Evolutionary conservation across 2,797 vertebrate species (phyloP).

Genomic region (Arrhamphus sclerolepis): DNA sequence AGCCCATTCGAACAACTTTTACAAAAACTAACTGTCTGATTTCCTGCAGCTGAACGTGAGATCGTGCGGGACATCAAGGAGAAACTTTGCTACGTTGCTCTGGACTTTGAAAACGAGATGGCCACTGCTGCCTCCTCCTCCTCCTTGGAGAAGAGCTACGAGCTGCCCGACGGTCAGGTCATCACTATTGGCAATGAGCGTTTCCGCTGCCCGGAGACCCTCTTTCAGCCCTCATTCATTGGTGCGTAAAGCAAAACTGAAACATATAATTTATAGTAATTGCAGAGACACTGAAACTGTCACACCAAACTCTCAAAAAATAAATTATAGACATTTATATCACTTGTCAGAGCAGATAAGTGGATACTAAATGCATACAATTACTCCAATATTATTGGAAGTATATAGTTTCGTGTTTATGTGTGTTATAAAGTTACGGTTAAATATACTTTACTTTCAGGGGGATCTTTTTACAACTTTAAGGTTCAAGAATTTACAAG

Average conservation of each 20-base stretch:
- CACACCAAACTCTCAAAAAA: too few relatives aligned
- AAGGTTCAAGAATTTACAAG: too few relatives aligned
- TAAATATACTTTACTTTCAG: too few relatives aligned
- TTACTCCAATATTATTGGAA: too few relatives aligned
- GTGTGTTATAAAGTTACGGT: too few relatives aligned
- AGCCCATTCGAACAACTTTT: not conserved
- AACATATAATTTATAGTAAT: not conserved
- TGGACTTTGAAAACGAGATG: slow-evolving; percentile 88
- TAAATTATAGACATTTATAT: too few relatives aligned
- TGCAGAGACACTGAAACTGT: not conserved
- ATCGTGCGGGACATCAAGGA: slow-evolving; percentile 86
- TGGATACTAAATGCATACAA: too few relatives aligned
- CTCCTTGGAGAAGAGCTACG: slow-evolving; percentile 86
- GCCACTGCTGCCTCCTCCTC: slow-evolving; percentile 85
- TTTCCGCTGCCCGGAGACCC: slow-evolving; percentile 85
- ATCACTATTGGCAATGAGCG: slow-evolving; percentile 87
- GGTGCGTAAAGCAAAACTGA: slow-evolving; percentile 63
- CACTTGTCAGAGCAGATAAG: too few relatives aligned
- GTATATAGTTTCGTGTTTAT: too few relatives aligned
- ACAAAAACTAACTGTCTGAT: not conserved
- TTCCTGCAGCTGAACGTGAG: slow-evolving; percentile 79
- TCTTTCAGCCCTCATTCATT: slow-evolving; percentile 86
- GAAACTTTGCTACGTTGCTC: slow-evolving; percentile 83
- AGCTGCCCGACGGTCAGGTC: slow-evolving; percentile 84
- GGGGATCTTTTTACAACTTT: too few relatives aligned